These are phyloP conservation scores for Rhabdophis nuchalis DNA, from an alignment of 2,797 vertebrate species.

Conservation along the genomic window DNA sequence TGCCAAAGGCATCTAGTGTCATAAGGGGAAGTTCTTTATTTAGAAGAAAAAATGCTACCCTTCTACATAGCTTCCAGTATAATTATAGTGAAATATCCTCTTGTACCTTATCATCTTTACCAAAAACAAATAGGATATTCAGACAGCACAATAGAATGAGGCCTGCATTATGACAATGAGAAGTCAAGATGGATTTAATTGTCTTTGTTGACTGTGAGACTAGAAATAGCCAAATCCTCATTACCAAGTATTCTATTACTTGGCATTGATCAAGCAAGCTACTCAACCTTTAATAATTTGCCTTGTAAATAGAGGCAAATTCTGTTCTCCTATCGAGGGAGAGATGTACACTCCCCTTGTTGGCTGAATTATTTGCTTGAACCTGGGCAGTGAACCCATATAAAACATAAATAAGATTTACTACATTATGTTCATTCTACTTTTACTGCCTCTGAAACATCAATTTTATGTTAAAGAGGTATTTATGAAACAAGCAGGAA, in stretches of 20 bases:
- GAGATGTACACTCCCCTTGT: background rate
- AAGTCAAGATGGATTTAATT: background rate
- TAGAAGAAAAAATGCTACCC: background rate
- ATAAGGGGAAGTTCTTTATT: background rate
- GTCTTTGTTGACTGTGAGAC: background rate
- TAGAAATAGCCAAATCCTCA: background rate
- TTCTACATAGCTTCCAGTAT: background rate
- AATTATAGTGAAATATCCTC: background rate
- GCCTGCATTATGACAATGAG: background rate
- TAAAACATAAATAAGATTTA: background rate
- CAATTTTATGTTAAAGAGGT: background rate
- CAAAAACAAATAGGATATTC: background rate
- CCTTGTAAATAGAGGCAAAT: slow-evolving; percentile 9
- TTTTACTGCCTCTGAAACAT: background rate
- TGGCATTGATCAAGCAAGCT: background rate
- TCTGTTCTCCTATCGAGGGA: background rate
- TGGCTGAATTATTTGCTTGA: background rate
- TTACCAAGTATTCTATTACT: background rate
- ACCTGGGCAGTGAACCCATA: background rate
- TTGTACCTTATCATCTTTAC: background rate
- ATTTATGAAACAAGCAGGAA: background rate
- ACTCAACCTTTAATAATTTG: background rate
- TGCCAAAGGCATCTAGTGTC: background rate
- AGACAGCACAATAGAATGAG: background rate
- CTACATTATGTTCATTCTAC: background rate